Percentiles rank a stretch among this genome's conserved stretches.
phyloP scores from a whole-genome alignment of 2,888 invertebrate species.

The Conus canariensis region DNA sequence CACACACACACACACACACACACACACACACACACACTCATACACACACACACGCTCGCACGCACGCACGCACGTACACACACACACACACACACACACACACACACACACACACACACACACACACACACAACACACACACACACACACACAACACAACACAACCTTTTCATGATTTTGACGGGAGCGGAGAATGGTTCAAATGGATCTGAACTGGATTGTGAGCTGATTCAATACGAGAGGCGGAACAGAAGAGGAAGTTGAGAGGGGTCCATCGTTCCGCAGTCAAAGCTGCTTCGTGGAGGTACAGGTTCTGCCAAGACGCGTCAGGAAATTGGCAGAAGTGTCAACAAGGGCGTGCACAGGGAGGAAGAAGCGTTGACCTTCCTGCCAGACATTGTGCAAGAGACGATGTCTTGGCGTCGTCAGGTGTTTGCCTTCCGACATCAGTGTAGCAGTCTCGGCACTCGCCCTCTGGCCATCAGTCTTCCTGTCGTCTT shows the following conservation, averaged over 20 bases:
- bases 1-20: too few relatives aligned
- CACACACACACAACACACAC: too few relatives aligned
- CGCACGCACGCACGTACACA: too few relatives aligned
- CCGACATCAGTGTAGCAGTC: background rate
- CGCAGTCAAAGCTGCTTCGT: too few relatives aligned
- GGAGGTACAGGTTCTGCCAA: background rate
- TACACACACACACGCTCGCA: too few relatives aligned
- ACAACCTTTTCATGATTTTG: background rate
- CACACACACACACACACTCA: too few relatives aligned
- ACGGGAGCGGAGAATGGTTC: background rate
- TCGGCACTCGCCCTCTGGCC: background rate
- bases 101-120: too few relatives aligned
- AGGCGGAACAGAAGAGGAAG: background rate
- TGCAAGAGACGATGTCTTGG: background rate
- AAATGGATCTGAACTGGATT: too few relatives aligned
- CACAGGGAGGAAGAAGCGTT: background rate
- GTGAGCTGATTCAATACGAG: background rate
- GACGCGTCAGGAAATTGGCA: background rate
- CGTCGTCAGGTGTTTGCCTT: background rate
- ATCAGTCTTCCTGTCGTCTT: background rate
- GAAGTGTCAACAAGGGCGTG: background rate
- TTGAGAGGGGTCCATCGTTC: too few relatives aligned
- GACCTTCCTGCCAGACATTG: constrained; percentile 4
- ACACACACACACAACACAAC: too few relatives aligned
- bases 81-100: too few relatives aligned